These are phyloP conservation scores for Melinaea marsaeus DNA, from an alignment of 2,888 invertebrate genomes.

Conservation along the genomic window DNA sequence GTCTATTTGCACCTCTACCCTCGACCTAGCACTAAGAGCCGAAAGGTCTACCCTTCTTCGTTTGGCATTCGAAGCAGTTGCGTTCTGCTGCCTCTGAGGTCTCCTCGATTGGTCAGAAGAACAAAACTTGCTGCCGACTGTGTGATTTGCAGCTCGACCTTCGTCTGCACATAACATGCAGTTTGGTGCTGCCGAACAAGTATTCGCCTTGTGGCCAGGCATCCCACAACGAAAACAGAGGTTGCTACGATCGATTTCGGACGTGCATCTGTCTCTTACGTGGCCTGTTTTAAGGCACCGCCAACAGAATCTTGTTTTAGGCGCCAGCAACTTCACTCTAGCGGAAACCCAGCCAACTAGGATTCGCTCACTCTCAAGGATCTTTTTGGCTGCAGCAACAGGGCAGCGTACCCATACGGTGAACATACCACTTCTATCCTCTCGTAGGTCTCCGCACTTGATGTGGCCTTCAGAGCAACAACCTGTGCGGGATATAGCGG, in stretches of 20 bases:
- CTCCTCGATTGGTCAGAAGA: not conserved
- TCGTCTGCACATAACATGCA: too few species aligned
- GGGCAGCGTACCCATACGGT: slow-evolving; percentile 21
- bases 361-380: slow-evolving; percentile 16
- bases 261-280: slow-evolving; percentile 17
- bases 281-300: slow-evolving; percentile 17
- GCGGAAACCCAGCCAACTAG: slow-evolving; percentile 29
- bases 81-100: not conserved
- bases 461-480: slow-evolving; percentile 8
- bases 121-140: slow-evolving; percentile 2
- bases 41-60: not conserved
- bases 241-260: slow-evolving; percentile 12
- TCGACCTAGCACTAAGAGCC: not conserved
- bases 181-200: too few species aligned
- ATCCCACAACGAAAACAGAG: slow-evolving; percentile 10
- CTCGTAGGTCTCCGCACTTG: slow-evolving; percentile 12
- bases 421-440: not conserved
- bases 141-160: too few species aligned
- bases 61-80: too few species aligned
- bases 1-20: slow-evolving; percentile 3
- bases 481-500: slow-evolving; percentile 18
- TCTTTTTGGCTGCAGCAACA: slow-evolving; percentile 23
- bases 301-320: slow-evolving; percentile 1
- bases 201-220: too few species aligned
- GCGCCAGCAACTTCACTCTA: slow-evolving; percentile 11